Evolutionary conservation across 2,888 invertebrate genomes (phyloP).

Genomic region (Mimachlamys varia): DNA sequence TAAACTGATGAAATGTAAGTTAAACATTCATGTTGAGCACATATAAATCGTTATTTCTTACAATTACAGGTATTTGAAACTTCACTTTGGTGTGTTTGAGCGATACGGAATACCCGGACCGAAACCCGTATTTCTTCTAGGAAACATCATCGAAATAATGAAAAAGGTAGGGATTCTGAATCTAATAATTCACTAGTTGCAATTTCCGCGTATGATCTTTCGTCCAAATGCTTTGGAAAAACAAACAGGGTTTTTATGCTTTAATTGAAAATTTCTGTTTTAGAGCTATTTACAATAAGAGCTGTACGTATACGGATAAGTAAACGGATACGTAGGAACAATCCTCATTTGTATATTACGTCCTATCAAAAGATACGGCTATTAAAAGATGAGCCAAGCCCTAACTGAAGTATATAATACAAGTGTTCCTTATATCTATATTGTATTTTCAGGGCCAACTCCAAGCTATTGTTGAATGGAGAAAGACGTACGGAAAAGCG

Average conservation of each 20-base stretch:
- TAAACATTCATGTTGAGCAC: too few species aligned
- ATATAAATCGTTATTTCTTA: conserved; percentile 11
- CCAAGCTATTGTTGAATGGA: conserved; percentile 69
- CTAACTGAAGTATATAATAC: not conserved
- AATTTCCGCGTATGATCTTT: not conserved
- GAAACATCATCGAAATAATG: conserved; percentile 69
- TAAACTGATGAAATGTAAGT: too few species aligned
- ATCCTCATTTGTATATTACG: too few species aligned
- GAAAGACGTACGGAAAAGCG: conserved; percentile 65
- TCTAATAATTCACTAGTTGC: not conserved
- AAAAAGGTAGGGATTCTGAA: conserved; percentile 56
- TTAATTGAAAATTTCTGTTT: too few species aligned
- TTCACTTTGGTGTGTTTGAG: conserved; percentile 70
- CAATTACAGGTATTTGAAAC: conserved; percentile 64
- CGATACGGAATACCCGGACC: conserved; percentile 71
- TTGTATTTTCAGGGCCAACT: conserved; percentile 66
- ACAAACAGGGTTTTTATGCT: too few species aligned
- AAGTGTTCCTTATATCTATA: not conserved
- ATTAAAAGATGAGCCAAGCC: too few species aligned
- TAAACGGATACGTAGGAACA: too few species aligned
- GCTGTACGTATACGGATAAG: too few species aligned
- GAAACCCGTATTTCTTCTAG: conserved; percentile 63
- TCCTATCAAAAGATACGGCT: too few species aligned
- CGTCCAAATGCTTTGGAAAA: too few species aligned
- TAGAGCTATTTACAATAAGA: too few species aligned